Evolutionary conservation across 2,888 invertebrate genomes (phyloP).

Genomic region (Ochlodes sylvanus): DNA sequence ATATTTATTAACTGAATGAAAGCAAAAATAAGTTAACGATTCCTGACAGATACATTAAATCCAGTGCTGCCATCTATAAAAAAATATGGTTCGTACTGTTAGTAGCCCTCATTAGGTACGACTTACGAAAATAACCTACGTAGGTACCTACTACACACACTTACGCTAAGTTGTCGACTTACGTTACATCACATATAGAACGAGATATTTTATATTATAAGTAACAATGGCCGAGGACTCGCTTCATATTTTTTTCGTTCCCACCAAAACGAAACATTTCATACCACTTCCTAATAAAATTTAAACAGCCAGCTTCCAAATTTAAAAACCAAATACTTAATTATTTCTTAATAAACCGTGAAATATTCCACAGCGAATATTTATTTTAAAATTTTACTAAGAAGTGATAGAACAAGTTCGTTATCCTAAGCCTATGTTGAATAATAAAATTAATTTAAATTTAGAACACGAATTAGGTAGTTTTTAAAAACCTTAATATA

Average conservation of each 20-base stretch:
- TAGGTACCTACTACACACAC: slow-evolving; percentile 62
- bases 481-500: slow-evolving; percentile 19
- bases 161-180: slow-evolving; percentile 62
- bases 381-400: slow-evolving; percentile 11
- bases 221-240: slow-evolving; percentile 70
- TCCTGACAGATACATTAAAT: background rate
- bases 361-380: background rate
- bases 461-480: slow-evolving; percentile 14
- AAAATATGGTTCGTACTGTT: too few species aligned
- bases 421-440: slow-evolving; percentile 11
- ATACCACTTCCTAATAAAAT: slow-evolving; percentile 26
- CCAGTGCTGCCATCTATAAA: slow-evolving; percentile 22
- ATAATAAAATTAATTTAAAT: slow-evolving; percentile 9
- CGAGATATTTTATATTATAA: slow-evolving; percentile 76
- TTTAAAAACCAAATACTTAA: background rate
- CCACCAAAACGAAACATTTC: slow-evolving; percentile 45
- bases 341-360: background rate
- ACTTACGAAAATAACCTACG: slow-evolving; percentile 63
- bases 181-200: slow-evolving; percentile 83
- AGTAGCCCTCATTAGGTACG: slow-evolving; percentile 46
- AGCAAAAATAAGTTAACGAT: too few species aligned
- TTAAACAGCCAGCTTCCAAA: background rate
- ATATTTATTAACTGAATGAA: background rate
- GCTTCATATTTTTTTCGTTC: slow-evolving; percentile 61
- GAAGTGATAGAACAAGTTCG: slow-evolving; percentile 15